Evolutionary conservation across 2,797 vertebrate species (phyloP), one percentile per base, ranked within the genome.

Genomic region (Coccyzus lansbergi): DNA sequence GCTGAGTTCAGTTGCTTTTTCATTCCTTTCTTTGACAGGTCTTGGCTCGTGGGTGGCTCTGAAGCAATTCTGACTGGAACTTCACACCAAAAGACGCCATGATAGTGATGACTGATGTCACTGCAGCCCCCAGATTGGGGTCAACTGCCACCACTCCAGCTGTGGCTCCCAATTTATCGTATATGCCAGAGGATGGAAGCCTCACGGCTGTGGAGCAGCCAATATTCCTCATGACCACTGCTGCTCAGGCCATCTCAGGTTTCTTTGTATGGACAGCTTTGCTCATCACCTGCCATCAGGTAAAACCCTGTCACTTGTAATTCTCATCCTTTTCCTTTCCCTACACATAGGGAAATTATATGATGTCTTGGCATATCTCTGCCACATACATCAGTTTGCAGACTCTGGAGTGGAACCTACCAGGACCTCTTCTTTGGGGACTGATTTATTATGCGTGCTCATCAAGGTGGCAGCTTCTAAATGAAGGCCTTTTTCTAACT

Each of bases 191-290:
- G 68, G 98, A 98, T 65, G 97, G 98, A 64, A 98, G 98, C 26
- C 97, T 98, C 91, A 98, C 98, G 0, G 98, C 97, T 59, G 96
- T 98, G 80, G 98, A 98, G 51, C 98, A 98, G 91, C 98, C 99
- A 1, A 96, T 99, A 96, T 99, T 99, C 95, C 98, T 99, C 91
- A 99, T 99, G 99, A 99, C 99, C 42, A 98, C 98, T 0, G 98
- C 98, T 4, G 99, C 99, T 60, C 99, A 99, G 96, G 98, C 98
- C 48, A 98, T 99, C 96, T 99, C 99, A 3, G 99, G 99, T 22
- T 98, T 99, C 97, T 99, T 99, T 79, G 99, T 99, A 28, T 99
- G 99, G 99, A 99, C 99, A 4, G 99, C 99, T 74, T 98, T 99
- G 93, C 98, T 99, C 60, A 98, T 99, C 97, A 99, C 99, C 74